Percentiles rank a stretch among this genome's conserved stretches.
These are phyloP conservation scores for Pachyuromys duprasi DNA, from an alignment of 2,797 vertebrate species.

Conservation along the genomic window DNA sequence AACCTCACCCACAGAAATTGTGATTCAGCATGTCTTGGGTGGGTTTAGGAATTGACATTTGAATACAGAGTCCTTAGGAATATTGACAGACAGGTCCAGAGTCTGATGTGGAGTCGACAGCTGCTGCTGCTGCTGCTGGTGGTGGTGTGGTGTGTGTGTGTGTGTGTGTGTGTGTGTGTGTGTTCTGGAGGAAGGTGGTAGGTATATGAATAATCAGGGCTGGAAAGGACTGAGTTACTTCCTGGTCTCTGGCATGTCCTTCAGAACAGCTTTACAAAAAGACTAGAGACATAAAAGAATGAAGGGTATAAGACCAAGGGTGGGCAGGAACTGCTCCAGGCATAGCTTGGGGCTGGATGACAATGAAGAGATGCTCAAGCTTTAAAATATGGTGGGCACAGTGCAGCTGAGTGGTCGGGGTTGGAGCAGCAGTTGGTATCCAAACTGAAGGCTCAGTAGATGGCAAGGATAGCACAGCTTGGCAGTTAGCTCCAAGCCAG, in stretches of 20 bases:
- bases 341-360: neutral
- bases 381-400: neutral
- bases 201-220: neutral
- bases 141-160: too few species aligned
- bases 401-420: neutral
- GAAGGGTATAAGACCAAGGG: neutral
- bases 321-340: neutral
- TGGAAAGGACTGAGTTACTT: neutral
- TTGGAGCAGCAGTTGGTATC: neutral
- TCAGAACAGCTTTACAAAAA: conserved; percentile 10
- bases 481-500: neutral
- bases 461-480: neutral
- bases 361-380: neutral
- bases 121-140: neutral
- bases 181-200: too few species aligned
- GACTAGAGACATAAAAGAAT: neutral
- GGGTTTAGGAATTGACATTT: conserved; percentile 34
- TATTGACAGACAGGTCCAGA: neutral
- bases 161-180: neutral
- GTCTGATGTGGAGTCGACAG: conserved; percentile 31
- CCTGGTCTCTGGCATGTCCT: neutral
- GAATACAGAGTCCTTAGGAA: neutral
- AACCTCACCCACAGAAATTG: conserved; percentile 8
- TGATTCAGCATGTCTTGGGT: conserved; percentile 43
- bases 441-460: neutral